These are phyloP conservation scores for Argopecten irradians DNA, from an alignment of 1,140 invertebrate species.

Conservation along the genomic window DNA sequence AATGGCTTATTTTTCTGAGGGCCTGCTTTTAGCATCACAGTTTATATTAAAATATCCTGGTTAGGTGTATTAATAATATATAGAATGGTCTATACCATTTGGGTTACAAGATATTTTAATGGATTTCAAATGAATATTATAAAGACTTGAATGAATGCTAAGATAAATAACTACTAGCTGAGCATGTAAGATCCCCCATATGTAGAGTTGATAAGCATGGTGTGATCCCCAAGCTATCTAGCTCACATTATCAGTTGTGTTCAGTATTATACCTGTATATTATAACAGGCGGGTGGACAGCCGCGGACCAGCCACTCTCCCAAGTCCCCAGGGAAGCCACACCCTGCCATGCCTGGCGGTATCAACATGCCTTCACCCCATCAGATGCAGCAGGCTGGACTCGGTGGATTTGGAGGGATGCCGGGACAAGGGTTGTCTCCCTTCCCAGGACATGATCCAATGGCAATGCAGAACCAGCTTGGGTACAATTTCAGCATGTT, in stretches of 20 bases:
- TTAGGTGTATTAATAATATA: neutral
- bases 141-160: neutral
- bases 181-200: neutral
- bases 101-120: neutral
- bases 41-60: neutral
- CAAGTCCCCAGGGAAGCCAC: neutral
- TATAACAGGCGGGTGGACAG: neutral
- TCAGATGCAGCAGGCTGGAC: slow-evolving; percentile 26
- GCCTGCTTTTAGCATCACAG: neutral
- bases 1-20: neutral
- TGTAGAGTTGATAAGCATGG: neutral
- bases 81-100: neutral
- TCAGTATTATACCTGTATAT: neutral
- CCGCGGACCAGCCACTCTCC: neutral
- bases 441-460: neutral
- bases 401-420: slow-evolving; percentile 11
- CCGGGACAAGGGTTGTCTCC: slow-evolving; percentile 26
- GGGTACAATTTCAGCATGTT: too few relatives aligned
- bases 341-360: neutral
- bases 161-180: neutral
- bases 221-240: neutral
- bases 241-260: neutral
- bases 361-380: slow-evolving; percentile 27
- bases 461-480: neutral
- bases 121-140: neutral